Base-by-base conservation (phyloP, 2,888 invertebrate species). In the Pecten maximus region DNA sequence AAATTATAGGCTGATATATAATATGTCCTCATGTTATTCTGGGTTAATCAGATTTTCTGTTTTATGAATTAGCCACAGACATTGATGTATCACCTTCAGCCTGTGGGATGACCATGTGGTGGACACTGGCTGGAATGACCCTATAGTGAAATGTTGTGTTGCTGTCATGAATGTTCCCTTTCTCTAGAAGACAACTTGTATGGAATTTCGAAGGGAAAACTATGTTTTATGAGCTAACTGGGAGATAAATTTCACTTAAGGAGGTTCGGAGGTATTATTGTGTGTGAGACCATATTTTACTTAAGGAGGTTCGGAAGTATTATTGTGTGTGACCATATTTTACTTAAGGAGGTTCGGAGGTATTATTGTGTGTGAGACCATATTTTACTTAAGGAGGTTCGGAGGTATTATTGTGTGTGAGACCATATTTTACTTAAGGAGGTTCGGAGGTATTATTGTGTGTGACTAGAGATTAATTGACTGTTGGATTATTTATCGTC, bases 1-100 rank as follows among this genome's bases (percentile, higher is more conserved):
- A 74, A 74, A 74, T n/a, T 74, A 35, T 23, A 74, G 74, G 74
- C 74, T 74, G 35, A 74, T 74, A 35, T 74, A 74, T 74, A 74
- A 23, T 60, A 23, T 60, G 6, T 60, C 60, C 4, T 60, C n/a
- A n/a, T 60, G 23, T 12, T 35, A 8, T 44, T n/a, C 28, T 74
- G 35, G 74, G 35, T 74, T 74, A 74, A 74, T 74, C 74, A 74
- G 74, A 74, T 74, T 74, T 74, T 74, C 74, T 74, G 74, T 74
- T 74, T 74, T 74, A 74, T 74, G 74, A 74, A 74, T 74, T 74
- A 74, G 74, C 74, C 74, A 74, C 28, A 35, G 74, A 74, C 74
- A 35, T 35, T 74, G 74, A 74, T 74, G 23, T 74, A 74, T 74
- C 35, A 35, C 74, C 74, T 35, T 74, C n/a, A 54, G 12, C 54